Conservation (phyloP, 2,113 vertebrate species). For the Candoia aspera region DNA sequence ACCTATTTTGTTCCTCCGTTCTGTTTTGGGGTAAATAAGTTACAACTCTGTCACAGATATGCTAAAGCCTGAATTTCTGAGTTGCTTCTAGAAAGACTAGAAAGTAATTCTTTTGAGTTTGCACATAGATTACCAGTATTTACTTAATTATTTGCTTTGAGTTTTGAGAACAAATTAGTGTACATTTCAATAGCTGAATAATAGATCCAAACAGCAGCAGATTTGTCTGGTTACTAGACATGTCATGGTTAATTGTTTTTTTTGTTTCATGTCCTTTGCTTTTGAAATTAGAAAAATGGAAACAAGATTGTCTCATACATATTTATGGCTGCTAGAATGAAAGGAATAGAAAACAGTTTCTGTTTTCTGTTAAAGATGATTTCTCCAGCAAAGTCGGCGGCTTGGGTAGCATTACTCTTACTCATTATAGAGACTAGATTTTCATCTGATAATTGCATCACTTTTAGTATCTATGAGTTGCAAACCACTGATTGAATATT, state of each 20-base stretch:
- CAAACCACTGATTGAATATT: conserved; percentile 32
- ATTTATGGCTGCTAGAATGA: conserved; percentile 69
- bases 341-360: conserved; percentile 62
- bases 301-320: conserved; percentile 50
- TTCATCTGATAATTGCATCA: conserved; percentile 52
- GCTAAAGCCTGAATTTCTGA: no score
- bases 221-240: conserved; percentile 6
- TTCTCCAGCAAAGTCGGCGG: conserved; percentile 60
- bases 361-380: conserved; percentile 59
- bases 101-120: not conserved
- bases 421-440: conserved; percentile 59
- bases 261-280: conserved; percentile 25
- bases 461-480: conserved; percentile 27
- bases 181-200: not conserved
- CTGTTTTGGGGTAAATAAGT: no score
- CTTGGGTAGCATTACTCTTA: conserved; percentile 71
- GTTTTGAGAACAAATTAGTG: not conserved
- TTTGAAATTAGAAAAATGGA: conserved; percentile 58
- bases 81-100: not conserved
- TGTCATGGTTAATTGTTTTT: conserved; percentile 28
- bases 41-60: no score
- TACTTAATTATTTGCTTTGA: not conserved
- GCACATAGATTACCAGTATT: not conserved
- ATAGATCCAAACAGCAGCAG: not conserved
- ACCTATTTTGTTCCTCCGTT: no score